Evolutionary conservation across 1,140 invertebrate species (phyloP), one percentile per base, ranked within the genome.

Genomic region (Cylas formicarius): DNA sequence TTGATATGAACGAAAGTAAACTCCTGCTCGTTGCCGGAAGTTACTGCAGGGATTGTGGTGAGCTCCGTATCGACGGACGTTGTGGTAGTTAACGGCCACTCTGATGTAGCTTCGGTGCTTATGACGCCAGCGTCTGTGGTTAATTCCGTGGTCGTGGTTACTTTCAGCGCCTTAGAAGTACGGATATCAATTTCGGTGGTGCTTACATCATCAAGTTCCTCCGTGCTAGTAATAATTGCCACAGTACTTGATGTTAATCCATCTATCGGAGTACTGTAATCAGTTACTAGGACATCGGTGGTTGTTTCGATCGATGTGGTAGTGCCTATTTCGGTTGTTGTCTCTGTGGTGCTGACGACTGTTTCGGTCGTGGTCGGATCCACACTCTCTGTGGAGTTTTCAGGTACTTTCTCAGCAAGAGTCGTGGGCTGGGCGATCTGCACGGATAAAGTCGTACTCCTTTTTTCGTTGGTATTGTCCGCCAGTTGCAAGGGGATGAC

Each of bases 1-100:
- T 47, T 39, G 5, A 51, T 40, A 27, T 51, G 49, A 1, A 51
- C 19, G 26, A 43, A 42, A 10, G 23, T 11, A 20, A 21, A 28
- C n/a, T n/a, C n/a, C n/a, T n/a, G 13, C 13, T n/a, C 13, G 24
- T 26, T 26, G 13, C 24, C 13, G 24, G 24, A 26, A 26, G 9
- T 26, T 26, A 9, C 9, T 8, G 24, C n/a, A 10, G 24, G 9
- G 16, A 26, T 32, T 14, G 11, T 47, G 22, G 33, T 45, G 16
- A 19, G 19, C 5, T 28, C 32, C 20, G 29, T 31, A 4, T 35
- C 22, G 29, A 34, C n/a, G 11, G 41, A 33, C 3, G 41, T 34
- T n/a, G 27, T 22, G 11, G 27, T 14, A 1, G 27, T 14, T n/a
- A 18, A 32, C 31, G 31, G 10, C 14, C 10, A 27, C 14, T 18